Base-by-base conservation (phyloP, 2,888 invertebrate species). In the Hypercompe scribonia region DNA sequence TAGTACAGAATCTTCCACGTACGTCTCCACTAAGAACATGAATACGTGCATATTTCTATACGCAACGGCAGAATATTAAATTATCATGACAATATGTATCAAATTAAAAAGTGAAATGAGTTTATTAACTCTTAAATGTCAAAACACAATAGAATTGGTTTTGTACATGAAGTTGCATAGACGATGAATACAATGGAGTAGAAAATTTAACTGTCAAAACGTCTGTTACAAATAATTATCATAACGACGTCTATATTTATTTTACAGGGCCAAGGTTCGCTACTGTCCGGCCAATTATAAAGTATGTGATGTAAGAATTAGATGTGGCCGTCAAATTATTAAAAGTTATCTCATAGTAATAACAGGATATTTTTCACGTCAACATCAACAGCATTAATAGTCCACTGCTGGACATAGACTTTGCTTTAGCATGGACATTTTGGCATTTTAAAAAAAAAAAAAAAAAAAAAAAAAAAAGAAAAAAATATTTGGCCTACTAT, bases 91-190 rank as follows among this genome's bases (percentile, higher is more conserved):
- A 36, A 36, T 36, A 65, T 34, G 3, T 31, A 28, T 66, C 31
- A 46, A 67, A 46, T 67, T n/a, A 65, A 67, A 72, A 63, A 72
- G 68, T 68, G 63, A 72, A 72, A 72, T 68, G 58, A 39, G 39
- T 42, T n/a, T 24, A 42, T 67, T 58, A 34, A 68, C 24, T 46
- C 15, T 33, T 15, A 67, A 71, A 71, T 71, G 71, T 71, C 67
- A 71, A 39, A 63, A 3, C 31, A 72, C 72, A 72, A 72, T 72
- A 63, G 72, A 67, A 72, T 72, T 72, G 68, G 68, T 68, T 67
- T 72, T 63, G 66, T 54, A 42, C 31, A 71, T 50, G 34, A 36
- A 42, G 61, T 50, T 50, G 39, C 34, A 15, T 21, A 68, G 33
- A 72, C 72, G 42, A 18, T 11, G 18, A 34, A 46, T 50, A 72